These are phyloP conservation scores for Leptinotarsa undecemlineata DNA, from an alignment of 1,140 invertebrate species.

Conservation along the genomic window DNA sequence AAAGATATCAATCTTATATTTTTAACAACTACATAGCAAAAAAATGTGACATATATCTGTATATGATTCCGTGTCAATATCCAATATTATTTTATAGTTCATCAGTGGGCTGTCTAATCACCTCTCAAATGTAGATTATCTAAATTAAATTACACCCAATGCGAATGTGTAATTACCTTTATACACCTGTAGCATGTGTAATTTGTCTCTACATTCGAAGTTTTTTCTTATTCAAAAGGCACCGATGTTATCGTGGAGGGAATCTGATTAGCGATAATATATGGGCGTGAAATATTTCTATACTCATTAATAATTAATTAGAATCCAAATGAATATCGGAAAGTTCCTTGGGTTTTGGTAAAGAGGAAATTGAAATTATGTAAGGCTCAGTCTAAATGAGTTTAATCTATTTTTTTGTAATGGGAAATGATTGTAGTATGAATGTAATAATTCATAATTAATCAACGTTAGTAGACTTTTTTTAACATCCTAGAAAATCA, in stretches of 20 bases:
- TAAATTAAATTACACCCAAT: conserved; percentile 7
- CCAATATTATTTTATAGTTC: no score
- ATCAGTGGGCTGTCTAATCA: not conserved
- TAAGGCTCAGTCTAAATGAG: no score
- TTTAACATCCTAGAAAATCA: no score
- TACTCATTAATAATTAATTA: conserved; percentile 3
- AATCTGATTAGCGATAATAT: conserved; percentile 15
- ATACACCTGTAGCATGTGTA: conserved; percentile 12
- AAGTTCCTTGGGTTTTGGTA: not conserved
- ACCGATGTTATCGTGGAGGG: not conserved
- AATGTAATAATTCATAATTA: no score
- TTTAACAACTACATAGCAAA: no score
- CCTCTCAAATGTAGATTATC: conserved; percentile 2
- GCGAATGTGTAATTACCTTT: conserved; percentile 12
- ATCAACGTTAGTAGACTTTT: no score
- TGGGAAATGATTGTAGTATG: no score
- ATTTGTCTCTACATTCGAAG: conserved; percentile 6
- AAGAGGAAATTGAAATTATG: not conserved
- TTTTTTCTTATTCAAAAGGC: not conserved
- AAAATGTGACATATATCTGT: no score
- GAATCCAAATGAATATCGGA: not conserved
- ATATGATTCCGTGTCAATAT: no score
- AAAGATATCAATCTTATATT: no score
- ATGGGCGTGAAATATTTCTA: conserved; percentile 18
- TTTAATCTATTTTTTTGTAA: no score